These are phyloP conservation scores for Galeruca laticollis DNA, from an alignment of 2,888 invertebrate genomes.

Conservation along the genomic window DNA sequence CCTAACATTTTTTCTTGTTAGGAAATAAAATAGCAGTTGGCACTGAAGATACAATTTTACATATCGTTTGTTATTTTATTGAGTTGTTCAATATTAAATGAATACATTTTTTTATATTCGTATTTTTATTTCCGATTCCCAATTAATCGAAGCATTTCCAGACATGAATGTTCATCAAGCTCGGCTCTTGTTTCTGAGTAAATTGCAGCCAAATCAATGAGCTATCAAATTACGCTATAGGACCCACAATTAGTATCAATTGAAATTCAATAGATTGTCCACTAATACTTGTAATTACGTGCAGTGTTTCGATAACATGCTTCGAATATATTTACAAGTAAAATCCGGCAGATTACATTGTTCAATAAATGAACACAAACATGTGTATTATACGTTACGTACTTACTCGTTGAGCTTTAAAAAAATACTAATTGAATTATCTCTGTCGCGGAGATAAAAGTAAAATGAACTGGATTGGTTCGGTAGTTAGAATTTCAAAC, in stretches of 20 bases:
- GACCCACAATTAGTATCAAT: neutral
- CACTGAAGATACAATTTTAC: no score
- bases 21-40: no score
- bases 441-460: no score
- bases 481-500: no score
- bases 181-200: neutral
- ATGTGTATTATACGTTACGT: neutral
- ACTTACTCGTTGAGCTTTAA: neutral
- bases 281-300: constrained; percentile 1
- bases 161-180: neutral
- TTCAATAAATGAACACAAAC: neutral
- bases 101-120: neutral
- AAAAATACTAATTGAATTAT: neutral
- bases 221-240: neutral
- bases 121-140: neutral
- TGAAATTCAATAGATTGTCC: neutral
- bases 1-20: no score
- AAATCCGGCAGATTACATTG: neutral
- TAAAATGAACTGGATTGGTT: no score
- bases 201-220: neutral
- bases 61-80: no score
- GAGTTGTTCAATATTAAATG: no score
- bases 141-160: neutral
- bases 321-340: neutral
- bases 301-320: neutral